phyloP scores from a whole-genome alignment of 2,888 invertebrate genomes.

The Chaetogeoica ovagalla region DNA sequence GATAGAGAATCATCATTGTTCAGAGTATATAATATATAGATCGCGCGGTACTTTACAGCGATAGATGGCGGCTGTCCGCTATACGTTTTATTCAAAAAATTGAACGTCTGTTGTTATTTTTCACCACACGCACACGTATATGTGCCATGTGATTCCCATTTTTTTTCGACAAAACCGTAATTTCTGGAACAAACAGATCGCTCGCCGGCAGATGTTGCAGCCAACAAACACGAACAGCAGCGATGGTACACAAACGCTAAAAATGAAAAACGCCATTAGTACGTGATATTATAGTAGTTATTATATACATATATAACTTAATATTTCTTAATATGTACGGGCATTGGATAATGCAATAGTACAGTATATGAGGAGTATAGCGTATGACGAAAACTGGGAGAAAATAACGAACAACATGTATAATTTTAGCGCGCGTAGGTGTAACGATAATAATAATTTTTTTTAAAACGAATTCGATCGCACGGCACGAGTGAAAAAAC shows the following conservation, averaged over 20 bases:
- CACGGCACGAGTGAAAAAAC: slow-evolving; percentile 18
- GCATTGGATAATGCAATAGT: too few relatives aligned
- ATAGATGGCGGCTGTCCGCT: neutral
- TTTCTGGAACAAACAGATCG: slow-evolving; percentile 41
- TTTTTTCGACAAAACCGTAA: slow-evolving; percentile 13
- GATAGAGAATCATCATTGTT: slow-evolving; percentile 8
- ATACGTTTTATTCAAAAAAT: slow-evolving; percentile 32
- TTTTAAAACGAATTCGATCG: neutral
- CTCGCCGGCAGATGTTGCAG: slow-evolving; percentile 25
- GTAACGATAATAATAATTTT: neutral
- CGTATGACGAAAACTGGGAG: too few relatives aligned
- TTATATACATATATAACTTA: neutral
- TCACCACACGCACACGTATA: neutral
- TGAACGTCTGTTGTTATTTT: slow-evolving; percentile 38
- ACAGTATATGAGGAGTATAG: too few relatives aligned
- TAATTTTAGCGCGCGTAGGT: too few relatives aligned
- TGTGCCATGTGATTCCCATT: neutral
- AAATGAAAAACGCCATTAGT: neutral
- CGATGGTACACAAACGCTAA: too few relatives aligned
- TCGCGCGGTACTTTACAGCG: neutral
- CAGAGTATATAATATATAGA: neutral
- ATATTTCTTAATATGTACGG: neutral
- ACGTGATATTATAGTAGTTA: neutral
- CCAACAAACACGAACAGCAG: neutral
- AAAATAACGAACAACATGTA: too few relatives aligned